Evolutionary conservation across 2,797 vertebrate species (phyloP).

Genomic region (Streptopelia turtur): DNA sequence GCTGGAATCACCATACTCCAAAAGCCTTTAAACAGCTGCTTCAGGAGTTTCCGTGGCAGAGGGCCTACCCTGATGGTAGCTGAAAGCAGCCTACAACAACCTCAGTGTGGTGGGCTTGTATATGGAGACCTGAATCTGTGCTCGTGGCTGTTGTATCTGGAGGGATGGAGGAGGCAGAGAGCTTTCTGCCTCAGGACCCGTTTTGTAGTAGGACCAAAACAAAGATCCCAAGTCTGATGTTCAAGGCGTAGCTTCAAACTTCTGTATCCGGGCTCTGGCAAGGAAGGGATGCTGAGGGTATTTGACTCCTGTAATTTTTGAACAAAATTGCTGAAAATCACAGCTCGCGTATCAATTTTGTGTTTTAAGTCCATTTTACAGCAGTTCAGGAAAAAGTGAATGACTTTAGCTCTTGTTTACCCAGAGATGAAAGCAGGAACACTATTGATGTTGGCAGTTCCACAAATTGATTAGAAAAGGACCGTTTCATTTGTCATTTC

Average conservation of each 20-base stretch:
- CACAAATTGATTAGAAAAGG: conserved; percentile 36
- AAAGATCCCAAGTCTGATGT: not conserved
- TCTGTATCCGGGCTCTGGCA: not conserved
- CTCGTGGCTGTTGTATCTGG: not conserved
- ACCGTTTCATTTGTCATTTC: conserved; percentile 11
- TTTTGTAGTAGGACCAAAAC: not conserved
- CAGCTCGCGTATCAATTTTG: not conserved
- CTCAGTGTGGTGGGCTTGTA: not conserved
- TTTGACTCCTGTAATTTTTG: not conserved
- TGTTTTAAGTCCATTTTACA: not conserved
- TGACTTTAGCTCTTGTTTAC: not conserved
- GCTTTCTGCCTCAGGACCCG: not conserved
- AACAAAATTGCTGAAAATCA: not conserved
- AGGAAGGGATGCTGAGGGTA: not conserved
- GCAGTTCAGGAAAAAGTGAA: not conserved
- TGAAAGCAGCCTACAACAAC: not conserved
- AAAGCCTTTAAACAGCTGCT: not conserved
- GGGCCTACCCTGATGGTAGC: not conserved
- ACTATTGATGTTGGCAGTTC: conserved; percentile 28
- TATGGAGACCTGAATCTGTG: not conserved
- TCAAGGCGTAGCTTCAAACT: not conserved
- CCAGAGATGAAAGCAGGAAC: conserved; percentile 1
- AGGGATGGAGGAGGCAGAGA: not conserved
- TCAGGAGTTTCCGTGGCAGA: not conserved
- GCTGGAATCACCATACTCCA: not conserved